phyloP scores from a whole-genome alignment of 1,140 invertebrate species.

The Lasioglossum albipes region DNA sequence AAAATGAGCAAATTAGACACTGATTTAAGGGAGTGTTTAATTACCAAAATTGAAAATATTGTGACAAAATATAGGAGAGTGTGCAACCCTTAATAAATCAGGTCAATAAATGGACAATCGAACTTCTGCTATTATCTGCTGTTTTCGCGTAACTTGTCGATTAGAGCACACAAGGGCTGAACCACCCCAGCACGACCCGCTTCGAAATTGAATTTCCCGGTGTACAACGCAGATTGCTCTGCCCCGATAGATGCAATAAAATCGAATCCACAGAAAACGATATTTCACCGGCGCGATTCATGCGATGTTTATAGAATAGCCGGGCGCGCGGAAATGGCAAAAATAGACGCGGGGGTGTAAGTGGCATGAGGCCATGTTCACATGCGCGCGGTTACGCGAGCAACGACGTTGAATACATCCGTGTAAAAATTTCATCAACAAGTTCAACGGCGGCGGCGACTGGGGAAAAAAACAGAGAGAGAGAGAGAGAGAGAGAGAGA shows the following conservation, averaged over 20 bases:
- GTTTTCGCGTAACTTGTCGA: background rate
- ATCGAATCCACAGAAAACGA: background rate
- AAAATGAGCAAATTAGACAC: too few relatives aligned
- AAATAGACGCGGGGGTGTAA: too few relatives aligned
- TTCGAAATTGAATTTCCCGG: background rate
- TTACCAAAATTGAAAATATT: too few relatives aligned
- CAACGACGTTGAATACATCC: slow-evolving; percentile 2
- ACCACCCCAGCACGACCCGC: background rate
- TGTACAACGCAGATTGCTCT: background rate
- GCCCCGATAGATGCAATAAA: background rate
- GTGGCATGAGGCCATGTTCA: background rate
- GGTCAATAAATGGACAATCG: too few relatives aligned
- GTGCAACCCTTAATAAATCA: too few relatives aligned
- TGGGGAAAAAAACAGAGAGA: too few relatives aligned
- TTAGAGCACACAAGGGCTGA: too few relatives aligned
- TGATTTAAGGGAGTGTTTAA: too few relatives aligned
- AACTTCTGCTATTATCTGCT: too few relatives aligned
- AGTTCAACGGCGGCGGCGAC: slow-evolving; percentile 33
- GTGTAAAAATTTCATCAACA: slow-evolving; percentile 67
- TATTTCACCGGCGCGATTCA: background rate
- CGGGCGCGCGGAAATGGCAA: background rate
- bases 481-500: too few relatives aligned
- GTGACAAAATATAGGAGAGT: too few relatives aligned
- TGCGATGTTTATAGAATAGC: background rate
- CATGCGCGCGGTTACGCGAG: background rate